A percentile compares a stretch with the other conserved stretches of the same genome.
Evolutionary conservation across 2,888 invertebrate species (phyloP).

Genomic region (Hirtodrosophila confusa): DNA sequence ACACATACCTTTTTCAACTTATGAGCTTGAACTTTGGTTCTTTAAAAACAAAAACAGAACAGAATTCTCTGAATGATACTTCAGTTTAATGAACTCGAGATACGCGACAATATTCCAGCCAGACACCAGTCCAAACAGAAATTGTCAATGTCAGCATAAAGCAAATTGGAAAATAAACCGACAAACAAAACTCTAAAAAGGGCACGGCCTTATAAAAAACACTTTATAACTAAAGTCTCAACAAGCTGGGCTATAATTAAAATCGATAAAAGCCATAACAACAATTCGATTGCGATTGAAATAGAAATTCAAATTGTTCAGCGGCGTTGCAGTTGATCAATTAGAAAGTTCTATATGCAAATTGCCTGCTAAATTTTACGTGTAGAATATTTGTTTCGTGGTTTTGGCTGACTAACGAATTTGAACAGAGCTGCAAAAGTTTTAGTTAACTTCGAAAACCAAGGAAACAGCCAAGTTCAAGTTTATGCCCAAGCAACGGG

Average conservation of each 20-base stretch:
- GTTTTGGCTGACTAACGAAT: conserved; percentile 2
- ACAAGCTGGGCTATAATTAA: conserved; percentile 48
- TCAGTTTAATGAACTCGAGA: conserved; percentile 72
- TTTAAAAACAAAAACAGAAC: conserved; percentile 34
- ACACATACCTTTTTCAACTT: conserved; percentile 25
- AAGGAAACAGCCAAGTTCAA: conserved; percentile 40
- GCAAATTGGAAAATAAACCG: background rate
- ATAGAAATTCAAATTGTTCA: background rate
- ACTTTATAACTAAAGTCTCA: background rate
- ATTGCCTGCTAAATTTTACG: conserved; percentile 21
- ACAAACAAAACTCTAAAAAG: conserved; percentile 40
- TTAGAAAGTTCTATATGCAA: conserved; percentile 32
- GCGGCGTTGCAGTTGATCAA: conserved; percentile 27
- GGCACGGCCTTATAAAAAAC: conserved; percentile 24
- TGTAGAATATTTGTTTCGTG: conserved; percentile 5
- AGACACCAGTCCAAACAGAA: conserved; percentile 35
- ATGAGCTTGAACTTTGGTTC: conserved; percentile 63
- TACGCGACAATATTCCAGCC: conserved; percentile 48
- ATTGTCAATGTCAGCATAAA: conserved; percentile 37
- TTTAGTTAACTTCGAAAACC: conserved; percentile 27
- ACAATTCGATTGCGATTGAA: conserved; percentile 36
- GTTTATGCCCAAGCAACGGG: conserved; percentile 38
- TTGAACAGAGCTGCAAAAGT: conserved; percentile 19
- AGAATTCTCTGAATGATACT: conserved; percentile 68
- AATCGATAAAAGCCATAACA: conserved; percentile 31